phyloP scores from a whole-genome alignment of 2,888 invertebrate species.

The Scaptodrosophila latifasciaeformis region DNA sequence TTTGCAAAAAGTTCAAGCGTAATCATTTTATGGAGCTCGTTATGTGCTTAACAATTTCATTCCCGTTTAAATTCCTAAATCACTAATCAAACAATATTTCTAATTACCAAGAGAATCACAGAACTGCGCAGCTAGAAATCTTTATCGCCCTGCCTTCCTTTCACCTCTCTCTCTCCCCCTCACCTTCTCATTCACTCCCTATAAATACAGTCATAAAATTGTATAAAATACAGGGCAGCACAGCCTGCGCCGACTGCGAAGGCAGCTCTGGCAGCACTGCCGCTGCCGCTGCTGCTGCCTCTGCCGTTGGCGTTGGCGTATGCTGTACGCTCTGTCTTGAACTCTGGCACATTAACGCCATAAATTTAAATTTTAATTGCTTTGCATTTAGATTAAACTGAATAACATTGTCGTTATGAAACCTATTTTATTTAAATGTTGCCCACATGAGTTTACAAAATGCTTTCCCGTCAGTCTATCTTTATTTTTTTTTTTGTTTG shows the following conservation, averaged over 20 bases:
- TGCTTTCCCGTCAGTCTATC: conserved; percentile 2
- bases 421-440: conserved; percentile 20
- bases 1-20: no score
- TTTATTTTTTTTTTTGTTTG: conserved; percentile 12
- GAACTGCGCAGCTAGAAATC: no score
- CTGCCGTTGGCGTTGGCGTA: no score
- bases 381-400: conserved; percentile 49
- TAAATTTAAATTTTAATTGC: conserved; percentile 60
- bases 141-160: no score
- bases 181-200: no score
- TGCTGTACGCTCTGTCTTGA: conserved; percentile 10
- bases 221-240: conserved; percentile 29
- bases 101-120: no score
- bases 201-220: conserved; percentile 40
- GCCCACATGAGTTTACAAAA: conserved; percentile 9
- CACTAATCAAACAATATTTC: conserved; percentile 46
- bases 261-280: conserved; percentile 46
- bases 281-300: no score
- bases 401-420: conserved; percentile 16
- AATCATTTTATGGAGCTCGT: no score
- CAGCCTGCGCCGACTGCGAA: conserved; percentile 21
- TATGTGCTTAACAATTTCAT: no score
- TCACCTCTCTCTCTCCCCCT: no score
- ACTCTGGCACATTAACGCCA: conserved; percentile 46
- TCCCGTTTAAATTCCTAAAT: no score